Percentiles rank a stretch among this genome's conserved stretches.
phyloP scores from a whole-genome alignment of 2,797 vertebrate species.

The Threskiornis aethiopicus region DNA sequence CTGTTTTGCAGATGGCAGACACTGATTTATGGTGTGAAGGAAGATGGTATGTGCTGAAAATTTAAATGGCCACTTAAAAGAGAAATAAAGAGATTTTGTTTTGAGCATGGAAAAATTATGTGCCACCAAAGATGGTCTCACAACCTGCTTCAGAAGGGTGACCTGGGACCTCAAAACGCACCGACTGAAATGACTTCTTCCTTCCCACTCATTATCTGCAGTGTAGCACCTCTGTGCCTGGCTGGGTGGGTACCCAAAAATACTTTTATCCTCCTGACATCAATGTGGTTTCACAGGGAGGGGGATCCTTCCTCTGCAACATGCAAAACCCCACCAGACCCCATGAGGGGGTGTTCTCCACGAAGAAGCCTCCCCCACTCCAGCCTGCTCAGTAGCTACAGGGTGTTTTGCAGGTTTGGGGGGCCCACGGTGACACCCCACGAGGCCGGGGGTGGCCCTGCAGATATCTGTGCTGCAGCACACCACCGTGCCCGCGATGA shows the following conservation, averaged over 20 bases:
- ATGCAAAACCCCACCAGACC: not conserved
- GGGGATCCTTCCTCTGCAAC: not conserved
- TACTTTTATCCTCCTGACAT: not conserved
- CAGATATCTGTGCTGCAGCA: not conserved
- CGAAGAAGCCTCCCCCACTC: accelerated
- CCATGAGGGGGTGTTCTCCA: not conserved
- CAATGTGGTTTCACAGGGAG: not conserved
- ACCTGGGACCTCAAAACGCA: not conserved
- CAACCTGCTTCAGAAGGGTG: not conserved
- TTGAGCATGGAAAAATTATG: not conserved
- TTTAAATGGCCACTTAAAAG: not conserved
- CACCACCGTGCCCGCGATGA: accelerated
- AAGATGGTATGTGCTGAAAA: not conserved
- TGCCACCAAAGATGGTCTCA: not conserved
- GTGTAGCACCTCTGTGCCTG: not conserved
- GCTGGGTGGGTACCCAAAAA: not conserved
- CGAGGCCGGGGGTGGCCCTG: not conserved
- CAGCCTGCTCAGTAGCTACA: not conserved
- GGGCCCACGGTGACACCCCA: not conserved
- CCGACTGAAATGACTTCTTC: not conserved
- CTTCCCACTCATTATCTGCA: not conserved
- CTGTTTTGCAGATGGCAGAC: not conserved
- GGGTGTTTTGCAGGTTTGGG: not conserved
- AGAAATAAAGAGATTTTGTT: not conserved
- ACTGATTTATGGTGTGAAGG: not conserved